These are phyloP conservation scores for Lamellibrachia satsuma DNA, from an alignment of 2,888 invertebrate genomes.

Conservation along the genomic window DNA sequence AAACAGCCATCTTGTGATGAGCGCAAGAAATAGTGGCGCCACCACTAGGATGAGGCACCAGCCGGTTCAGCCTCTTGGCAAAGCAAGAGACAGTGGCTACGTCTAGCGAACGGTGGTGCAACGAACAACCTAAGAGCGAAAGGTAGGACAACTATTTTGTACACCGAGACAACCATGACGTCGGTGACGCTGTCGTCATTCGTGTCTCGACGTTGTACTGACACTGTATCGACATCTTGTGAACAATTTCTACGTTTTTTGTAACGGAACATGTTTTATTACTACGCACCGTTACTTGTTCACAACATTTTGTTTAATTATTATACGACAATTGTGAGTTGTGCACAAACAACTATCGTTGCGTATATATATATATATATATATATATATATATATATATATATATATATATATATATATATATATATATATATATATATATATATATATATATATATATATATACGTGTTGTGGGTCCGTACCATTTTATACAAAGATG, in stretches of 20 bases:
- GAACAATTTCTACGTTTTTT: not conserved
- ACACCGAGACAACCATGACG: not conserved
- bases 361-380: not conserved
- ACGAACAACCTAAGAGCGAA: not conserved
- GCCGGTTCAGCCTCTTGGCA: not conserved
- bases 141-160: not conserved
- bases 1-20: not conserved
- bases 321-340: not conserved
- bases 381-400: no score
- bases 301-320: not conserved
- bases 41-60: not conserved
- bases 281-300: not conserved
- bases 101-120: conserved; percentile 3
- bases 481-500: not conserved
- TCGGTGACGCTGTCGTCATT: not conserved
- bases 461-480: not conserved
- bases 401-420: no score
- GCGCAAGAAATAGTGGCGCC: conserved; percentile 7
- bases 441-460: no score
- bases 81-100: not conserved
- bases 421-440: not conserved
- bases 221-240: not conserved
- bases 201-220: not conserved
- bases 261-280: not conserved
- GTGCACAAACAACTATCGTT: not conserved